These are phyloP conservation scores for Oxyruncus cristatus DNA, from an alignment of 2,113 vertebrate species.

Conservation along the genomic window DNA sequence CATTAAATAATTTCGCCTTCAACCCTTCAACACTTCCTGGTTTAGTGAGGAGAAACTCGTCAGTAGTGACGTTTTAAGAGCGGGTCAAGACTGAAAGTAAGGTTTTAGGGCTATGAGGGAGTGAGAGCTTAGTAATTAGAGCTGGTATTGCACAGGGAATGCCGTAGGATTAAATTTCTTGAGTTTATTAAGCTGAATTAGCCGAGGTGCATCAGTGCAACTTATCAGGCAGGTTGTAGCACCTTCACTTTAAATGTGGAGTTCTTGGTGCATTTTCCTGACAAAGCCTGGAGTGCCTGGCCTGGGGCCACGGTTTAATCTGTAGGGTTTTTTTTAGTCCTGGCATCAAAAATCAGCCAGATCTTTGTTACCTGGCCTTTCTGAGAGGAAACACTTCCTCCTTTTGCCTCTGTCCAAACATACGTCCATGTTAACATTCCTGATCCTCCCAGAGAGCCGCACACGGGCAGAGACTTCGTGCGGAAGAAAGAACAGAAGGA, in stretches of 20 bases:
- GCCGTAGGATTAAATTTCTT: neutral
- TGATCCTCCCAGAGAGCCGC: neutral
- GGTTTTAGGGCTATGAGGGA: neutral
- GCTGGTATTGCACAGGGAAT: neutral
- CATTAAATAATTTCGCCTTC: neutral
- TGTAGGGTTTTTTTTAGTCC: neutral
- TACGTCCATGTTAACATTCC: neutral
- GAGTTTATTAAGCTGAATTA: neutral
- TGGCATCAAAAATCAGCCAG: neutral
- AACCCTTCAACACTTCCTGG: neutral
- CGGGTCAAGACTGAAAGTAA: neutral
- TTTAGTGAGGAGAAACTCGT: neutral
- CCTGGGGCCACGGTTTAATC: neutral
- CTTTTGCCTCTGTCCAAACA: neutral
- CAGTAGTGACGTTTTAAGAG: neutral
- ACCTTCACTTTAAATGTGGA: neutral
- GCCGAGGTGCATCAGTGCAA: neutral
- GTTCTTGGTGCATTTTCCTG: neutral
- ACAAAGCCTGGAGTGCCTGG: neutral
- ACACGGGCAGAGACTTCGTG: neutral
- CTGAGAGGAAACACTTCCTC: neutral
- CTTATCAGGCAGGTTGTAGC: neutral
- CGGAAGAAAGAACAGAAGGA: neutral
- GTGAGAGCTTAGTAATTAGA: neutral
- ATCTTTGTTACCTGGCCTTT: neutral